phyloP scores from a whole-genome alignment of 2,113 vertebrate species.

The Pholis gunnellus region DNA sequence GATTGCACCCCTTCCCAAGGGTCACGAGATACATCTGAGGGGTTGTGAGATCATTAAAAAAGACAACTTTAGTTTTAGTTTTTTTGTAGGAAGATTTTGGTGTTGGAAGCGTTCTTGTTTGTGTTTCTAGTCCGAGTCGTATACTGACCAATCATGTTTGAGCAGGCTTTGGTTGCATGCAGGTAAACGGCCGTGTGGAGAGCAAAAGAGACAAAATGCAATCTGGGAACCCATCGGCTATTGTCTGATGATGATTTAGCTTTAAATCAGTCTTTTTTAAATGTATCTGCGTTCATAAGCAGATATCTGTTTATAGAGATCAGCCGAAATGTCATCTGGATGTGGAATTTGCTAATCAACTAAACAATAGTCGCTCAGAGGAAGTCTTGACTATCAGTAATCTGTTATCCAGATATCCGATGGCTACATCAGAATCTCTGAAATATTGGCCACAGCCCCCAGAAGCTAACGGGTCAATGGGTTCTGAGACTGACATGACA shows the following conservation, averaged over 20 bases:
- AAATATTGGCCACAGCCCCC: too few relatives aligned
- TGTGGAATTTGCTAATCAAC: not conserved
- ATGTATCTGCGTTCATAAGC: not conserved
- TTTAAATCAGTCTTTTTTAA: not conserved
- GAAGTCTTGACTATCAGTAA: not conserved
- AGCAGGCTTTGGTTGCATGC: not conserved
- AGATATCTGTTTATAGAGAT: not conserved
- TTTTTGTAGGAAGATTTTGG: not conserved
- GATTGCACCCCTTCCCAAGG: not conserved
- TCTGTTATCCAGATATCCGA: not conserved
- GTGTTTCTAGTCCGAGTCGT: not conserved
- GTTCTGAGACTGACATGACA: not conserved
- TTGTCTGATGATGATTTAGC: not conserved
- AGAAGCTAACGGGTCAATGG: not conserved
- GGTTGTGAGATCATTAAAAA: not conserved
- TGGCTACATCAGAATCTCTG: too few relatives aligned
- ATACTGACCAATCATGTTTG: not conserved
- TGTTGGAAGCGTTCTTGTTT: not conserved
- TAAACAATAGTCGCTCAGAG: not conserved
- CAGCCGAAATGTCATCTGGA: not conserved
- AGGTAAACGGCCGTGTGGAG: not conserved
- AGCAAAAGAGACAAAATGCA: not conserved
- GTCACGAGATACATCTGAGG: not conserved
- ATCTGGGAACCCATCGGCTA: not conserved
- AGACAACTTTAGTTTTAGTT: too few relatives aligned